Percentiles rank a stretch among this genome's conserved stretches.
phyloP scores from a whole-genome alignment of 2,113 vertebrate genomes.

The Anolis sagrei region DNA sequence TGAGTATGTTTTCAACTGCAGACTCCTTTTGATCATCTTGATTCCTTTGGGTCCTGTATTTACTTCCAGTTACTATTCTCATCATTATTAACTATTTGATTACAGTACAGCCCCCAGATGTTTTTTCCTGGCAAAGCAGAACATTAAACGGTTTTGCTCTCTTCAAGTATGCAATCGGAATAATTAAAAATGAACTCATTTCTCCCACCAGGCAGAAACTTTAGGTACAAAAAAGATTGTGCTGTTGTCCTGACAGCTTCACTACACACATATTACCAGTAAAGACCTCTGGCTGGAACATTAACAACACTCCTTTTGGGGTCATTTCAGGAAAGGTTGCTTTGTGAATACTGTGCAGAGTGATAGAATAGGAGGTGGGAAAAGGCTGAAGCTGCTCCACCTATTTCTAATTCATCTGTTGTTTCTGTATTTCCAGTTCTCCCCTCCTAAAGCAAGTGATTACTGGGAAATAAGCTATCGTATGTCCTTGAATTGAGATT shows the following conservation, averaged over 20 bases:
- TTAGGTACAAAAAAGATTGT: neutral
- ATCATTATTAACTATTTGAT: neutral
- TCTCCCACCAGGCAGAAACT: neutral
- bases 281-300: neutral
- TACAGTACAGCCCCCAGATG: constrained; percentile 7
- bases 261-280: neutral
- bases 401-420: neutral
- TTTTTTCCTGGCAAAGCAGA: neutral
- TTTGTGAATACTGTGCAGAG: neutral
- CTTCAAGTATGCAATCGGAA: constrained; percentile 5
- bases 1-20: neutral
- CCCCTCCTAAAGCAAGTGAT: neutral
- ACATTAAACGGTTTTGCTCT: neutral
- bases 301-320: too few species aligned
- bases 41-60: constrained; percentile 14
- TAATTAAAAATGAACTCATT: constrained; percentile 6
- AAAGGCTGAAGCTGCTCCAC: neutral
- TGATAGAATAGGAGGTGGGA: neutral
- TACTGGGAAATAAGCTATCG: neutral
- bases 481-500: neutral
- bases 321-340: neutral
- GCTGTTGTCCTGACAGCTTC: neutral
- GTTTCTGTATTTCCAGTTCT: neutral
- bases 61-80: neutral
- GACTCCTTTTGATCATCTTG: neutral